Base-by-base conservation (phyloP, 2,113 vertebrate genomes). In the Seriola quinqueradiata region DNA sequence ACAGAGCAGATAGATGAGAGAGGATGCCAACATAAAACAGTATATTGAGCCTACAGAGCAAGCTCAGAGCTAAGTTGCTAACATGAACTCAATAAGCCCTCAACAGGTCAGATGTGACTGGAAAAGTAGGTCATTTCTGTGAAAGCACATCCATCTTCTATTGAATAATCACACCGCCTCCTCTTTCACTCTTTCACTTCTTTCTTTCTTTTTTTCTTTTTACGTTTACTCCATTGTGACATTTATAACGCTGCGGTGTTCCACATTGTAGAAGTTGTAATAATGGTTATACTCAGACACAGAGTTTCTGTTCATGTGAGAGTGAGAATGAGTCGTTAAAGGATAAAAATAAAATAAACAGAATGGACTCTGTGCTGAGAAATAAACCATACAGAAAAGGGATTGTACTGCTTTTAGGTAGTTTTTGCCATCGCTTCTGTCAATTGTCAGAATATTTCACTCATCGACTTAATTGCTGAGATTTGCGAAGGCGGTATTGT, bases 191-290 rank as follows among this genome's bases (percentile, higher is more conserved):
- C 58, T 17, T 34, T 50, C 36, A 55, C 76, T 77, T 60, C 59
- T 58, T 28, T 60, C 76, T 77, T 60, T 69, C 58, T 70, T 58
- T 78, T 87, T 74, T n/a, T 61, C 68, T 54, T 23, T 8, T 74
- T 21, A 3, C 8, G 48, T 66, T 66, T 10, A 4, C 36, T 54
- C n/a, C 17, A 14, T 14, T 63, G 11, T 65, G 34, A 50, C 13
- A 40, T 36, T 32, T 55, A 13, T 65, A n/a, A 25, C 46, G 7
- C 42, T 14, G n/a, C 1, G 1, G 23, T 28, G 44, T 68, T 60
- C 23, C 23, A n/a, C 34, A n/a, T 12, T 48, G 61, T 23, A 40
- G 44, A 23, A 16, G 48, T 8, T 32, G 66, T 23, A 14, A 25
- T 28, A 13, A 21, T 54, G 57, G 28, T 60, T 54, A 7, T 8